Percentiles rank a stretch among this genome's conserved stretches.
These are phyloP conservation scores for Guaruba guarouba DNA, from an alignment of 2,113 vertebrate species.

Conservation along the genomic window DNA sequence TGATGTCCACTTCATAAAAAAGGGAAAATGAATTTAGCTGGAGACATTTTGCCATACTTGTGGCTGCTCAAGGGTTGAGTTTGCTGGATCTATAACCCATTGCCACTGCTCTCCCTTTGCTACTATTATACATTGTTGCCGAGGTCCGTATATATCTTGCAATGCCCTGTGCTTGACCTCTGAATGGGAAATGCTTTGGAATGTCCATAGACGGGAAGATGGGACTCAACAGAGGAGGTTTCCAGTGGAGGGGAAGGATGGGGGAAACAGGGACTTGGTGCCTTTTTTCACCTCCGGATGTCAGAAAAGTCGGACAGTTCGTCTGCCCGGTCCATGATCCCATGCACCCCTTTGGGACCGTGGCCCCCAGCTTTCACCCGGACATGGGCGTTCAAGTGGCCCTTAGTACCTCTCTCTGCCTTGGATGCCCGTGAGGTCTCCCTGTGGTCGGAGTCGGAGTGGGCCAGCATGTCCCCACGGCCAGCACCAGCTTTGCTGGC, in stretches of 20 bases:
- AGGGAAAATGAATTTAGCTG: slow-evolving; percentile 12
- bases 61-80: neutral
- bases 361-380: slow-evolving; percentile 75
- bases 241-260: slow-evolving; percentile 17
- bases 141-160: slow-evolving; percentile 76
- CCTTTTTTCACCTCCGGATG: slow-evolving; percentile 91
- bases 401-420: slow-evolving; percentile 81
- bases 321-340: slow-evolving; percentile 79
- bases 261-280: neutral
- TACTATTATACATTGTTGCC: slow-evolving; percentile 61
- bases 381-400: slow-evolving; percentile 71
- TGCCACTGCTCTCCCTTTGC: slow-evolving; percentile 68
- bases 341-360: slow-evolving; percentile 77
- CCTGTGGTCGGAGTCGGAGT: slow-evolving; percentile 73
- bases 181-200: slow-evolving; percentile 92
- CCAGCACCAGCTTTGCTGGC: slow-evolving; percentile 40
- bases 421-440: slow-evolving; percentile 75
- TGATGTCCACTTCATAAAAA: neutral
- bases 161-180: slow-evolving; percentile 85
- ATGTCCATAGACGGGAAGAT: slow-evolving; percentile 87
- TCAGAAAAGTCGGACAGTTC: slow-evolving; percentile 87
- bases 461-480: slow-evolving; percentile 47
- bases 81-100: slow-evolving; percentile 33
- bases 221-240: slow-evolving; percentile 66
- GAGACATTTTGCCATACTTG: neutral